phyloP scores from a whole-genome alignment of 1,140 invertebrate genomes.

The Steinernema feltiae region DNA sequence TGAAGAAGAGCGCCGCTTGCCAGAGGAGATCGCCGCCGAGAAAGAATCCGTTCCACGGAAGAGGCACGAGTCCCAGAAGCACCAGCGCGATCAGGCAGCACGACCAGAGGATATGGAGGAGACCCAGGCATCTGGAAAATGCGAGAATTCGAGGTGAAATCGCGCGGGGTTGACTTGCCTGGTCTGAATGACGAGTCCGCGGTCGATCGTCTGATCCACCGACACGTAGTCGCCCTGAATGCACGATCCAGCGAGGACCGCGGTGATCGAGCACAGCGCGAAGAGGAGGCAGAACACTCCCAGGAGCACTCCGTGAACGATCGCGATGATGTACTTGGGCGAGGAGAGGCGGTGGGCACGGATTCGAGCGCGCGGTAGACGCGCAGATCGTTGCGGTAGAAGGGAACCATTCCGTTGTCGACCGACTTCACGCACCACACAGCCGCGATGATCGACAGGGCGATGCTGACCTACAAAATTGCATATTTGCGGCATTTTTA shows the following conservation, averaged over 20 bases:
- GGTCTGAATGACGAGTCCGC: slow-evolving; percentile 27
- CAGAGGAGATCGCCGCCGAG: slow-evolving; percentile 54
- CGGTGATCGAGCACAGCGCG: slow-evolving; percentile 39
- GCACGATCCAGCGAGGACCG: slow-evolving; percentile 45
- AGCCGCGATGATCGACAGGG: slow-evolving; percentile 51
- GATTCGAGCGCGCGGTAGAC: slow-evolving; percentile 40
- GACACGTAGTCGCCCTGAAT: slow-evolving; percentile 36
- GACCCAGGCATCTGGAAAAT: slow-evolving; percentile 35
- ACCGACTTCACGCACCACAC: slow-evolving; percentile 55
- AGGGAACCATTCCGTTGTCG: slow-evolving; percentile 53
- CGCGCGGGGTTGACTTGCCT: slow-evolving; percentile 7
- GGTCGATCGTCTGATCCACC: slow-evolving; percentile 21
- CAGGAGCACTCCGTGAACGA: slow-evolving; percentile 50
- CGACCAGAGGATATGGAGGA: slow-evolving; percentile 52
- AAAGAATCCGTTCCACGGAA: slow-evolving; percentile 55
- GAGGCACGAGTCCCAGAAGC: slow-evolving; percentile 45
- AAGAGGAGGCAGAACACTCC: slow-evolving; percentile 41
- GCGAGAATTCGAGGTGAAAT: background rate
- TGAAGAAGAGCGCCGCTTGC: slow-evolving; percentile 49
- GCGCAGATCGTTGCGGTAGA: slow-evolving; percentile 51
- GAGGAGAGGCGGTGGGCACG: slow-evolving; percentile 27
- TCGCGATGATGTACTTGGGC: slow-evolving; percentile 44
- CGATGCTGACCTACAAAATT: slow-evolving; percentile 45
- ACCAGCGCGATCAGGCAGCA: slow-evolving; percentile 46
- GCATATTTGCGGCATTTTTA: background rate